Percentiles rank a stretch among this genome's conserved stretches.
Evolutionary conservation across 2,113 vertebrate genomes (phyloP).

Genomic region (Calyptommatus sinebrachiatus): DNA sequence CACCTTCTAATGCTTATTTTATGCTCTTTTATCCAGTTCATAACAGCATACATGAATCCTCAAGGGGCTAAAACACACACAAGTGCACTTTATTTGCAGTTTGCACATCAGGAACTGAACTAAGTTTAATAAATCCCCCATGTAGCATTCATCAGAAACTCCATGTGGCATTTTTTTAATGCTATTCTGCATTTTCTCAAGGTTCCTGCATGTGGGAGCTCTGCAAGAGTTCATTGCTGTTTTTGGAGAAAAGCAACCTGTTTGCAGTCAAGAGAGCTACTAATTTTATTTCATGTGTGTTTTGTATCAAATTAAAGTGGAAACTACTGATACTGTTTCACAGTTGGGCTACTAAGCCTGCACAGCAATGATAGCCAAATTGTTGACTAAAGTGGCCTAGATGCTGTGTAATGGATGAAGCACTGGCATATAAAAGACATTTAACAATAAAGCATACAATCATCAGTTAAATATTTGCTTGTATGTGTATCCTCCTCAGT

Average conservation of each 20-base stretch:
- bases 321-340: constrained; percentile 45
- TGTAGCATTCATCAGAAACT: constrained; percentile 4
- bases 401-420: constrained; percentile 26
- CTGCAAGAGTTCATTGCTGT: neutral
- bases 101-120: constrained; percentile 62
- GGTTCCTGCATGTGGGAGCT: neutral
- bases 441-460: constrained; percentile 55
- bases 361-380: constrained; percentile 12
- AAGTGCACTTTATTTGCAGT: constrained; percentile 67
- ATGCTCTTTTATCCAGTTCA: constrained; percentile 1
- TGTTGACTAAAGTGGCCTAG: constrained; percentile 46
- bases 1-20: constrained; percentile 29
- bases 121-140: constrained; percentile 20
- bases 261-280: constrained; percentile 47
- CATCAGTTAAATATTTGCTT: constrained; percentile 57
- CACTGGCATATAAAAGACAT: constrained; percentile 38
- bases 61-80: constrained; percentile 30
- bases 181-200: neutral
- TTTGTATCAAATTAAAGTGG: constrained; percentile 27
- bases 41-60: constrained; percentile 35
- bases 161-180: constrained; percentile 10
- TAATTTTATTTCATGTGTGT: constrained; percentile 43
- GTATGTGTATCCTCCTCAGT: constrained; percentile 63
- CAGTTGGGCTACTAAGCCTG: constrained; percentile 43
- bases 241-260: constrained; percentile 23